Evolutionary conservation across 37 sponge, comb jelly and placozoan species (phyloP).

Genomic region (Tethya wilhelma): DNA sequence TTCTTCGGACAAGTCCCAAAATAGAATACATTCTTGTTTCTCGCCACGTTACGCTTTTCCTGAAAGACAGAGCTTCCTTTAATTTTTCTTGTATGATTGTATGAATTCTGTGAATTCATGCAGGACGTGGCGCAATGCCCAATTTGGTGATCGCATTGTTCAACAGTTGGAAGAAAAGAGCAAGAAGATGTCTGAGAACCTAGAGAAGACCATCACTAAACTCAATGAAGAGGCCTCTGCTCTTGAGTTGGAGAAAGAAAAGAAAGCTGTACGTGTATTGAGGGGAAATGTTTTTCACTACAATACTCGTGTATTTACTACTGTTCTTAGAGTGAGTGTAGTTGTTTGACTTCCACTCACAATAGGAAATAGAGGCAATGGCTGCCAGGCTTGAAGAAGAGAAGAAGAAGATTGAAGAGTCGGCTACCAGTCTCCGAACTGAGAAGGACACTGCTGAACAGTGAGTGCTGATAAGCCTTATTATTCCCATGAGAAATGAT

Average conservation of each 20-base stretch:
- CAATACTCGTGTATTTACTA: not conserved
- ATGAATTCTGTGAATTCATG: not conserved
- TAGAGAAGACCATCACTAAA: slow-evolving; percentile 84
- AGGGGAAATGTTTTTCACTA: no score
- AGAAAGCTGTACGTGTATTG: slow-evolving; percentile 66
- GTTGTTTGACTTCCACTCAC: not conserved
- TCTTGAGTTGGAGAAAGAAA: slow-evolving; percentile 76
- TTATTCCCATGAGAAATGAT: slow-evolving; percentile 4
- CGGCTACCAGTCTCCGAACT: slow-evolving; percentile 69
- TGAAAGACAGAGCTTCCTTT: no score
- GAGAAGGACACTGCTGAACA: slow-evolving; percentile 81
- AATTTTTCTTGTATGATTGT: no score
- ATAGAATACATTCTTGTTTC: no score
- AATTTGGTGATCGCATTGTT: slow-evolving; percentile 89
- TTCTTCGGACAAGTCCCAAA: no score
- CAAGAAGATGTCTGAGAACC: slow-evolving; percentile 74
- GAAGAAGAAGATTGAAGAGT: slow-evolving; percentile 74
- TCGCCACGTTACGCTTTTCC: no score
- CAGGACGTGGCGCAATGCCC: slow-evolving; percentile 98
- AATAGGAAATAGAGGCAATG: slow-evolving; percentile 73
- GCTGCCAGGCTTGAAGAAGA: slow-evolving; percentile 79
- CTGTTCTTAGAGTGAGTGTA: not conserved
- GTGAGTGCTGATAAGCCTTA: slow-evolving; percentile 31
- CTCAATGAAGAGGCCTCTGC: slow-evolving; percentile 84
- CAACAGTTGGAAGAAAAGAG: slow-evolving; percentile 82